Percentiles rank a stretch among this genome's conserved stretches.
Evolutionary conservation across 2,113 vertebrate species (phyloP).

Genomic region (Eublepharis macularius): DNA sequence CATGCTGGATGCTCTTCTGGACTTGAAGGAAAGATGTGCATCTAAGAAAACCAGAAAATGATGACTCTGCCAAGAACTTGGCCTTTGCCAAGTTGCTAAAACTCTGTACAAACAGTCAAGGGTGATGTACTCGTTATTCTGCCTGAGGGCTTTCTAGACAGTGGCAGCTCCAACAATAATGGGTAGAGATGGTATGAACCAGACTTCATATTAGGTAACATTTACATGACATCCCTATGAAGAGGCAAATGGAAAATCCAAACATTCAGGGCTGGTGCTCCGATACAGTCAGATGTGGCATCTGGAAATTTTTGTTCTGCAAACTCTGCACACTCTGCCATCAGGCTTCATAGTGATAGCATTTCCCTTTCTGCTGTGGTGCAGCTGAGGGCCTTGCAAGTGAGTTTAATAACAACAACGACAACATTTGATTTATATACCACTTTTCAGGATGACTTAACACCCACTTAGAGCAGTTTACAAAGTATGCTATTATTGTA

Average conservation of each 20-base stretch:
- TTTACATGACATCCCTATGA: neutral
- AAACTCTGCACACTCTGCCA: neutral
- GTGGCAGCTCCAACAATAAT: neutral
- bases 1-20: neutral
- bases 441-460: no score
- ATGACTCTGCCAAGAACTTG: neutral
- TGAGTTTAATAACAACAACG: no score
- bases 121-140: neutral
- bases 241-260: neutral
- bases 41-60: neutral
- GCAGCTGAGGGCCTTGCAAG: no score
- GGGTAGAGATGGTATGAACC: neutral
- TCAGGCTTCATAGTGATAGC: no score
- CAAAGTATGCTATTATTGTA: no score
- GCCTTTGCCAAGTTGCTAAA: neutral
- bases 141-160: neutral
- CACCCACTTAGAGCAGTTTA: no score
- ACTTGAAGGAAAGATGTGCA: neutral
- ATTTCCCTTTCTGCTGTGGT: no score
- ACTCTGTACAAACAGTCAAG: neutral
- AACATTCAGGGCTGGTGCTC: neutral
- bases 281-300: neutral
- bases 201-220: neutral
- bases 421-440: no score
- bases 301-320: neutral